Conservation (phyloP, 2,113 vertebrate species). For the Hypanus sabinus region DNA sequence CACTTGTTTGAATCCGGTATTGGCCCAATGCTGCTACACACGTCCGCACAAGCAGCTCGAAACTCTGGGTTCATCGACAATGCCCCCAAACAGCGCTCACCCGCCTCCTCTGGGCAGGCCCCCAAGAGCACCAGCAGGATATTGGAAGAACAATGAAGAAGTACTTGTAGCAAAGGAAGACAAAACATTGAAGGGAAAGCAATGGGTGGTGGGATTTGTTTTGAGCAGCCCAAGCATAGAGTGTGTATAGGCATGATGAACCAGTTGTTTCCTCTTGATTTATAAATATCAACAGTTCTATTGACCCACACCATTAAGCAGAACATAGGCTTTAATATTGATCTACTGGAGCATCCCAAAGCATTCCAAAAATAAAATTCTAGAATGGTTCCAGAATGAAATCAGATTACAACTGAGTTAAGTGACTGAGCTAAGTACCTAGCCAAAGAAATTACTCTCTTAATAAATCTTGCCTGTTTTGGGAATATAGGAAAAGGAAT, state of each 20-base stretch:
- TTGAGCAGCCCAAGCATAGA: not conserved
- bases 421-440: not conserved
- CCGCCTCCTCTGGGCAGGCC: too few species aligned
- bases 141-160: not conserved
- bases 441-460: not conserved
- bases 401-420: not conserved
- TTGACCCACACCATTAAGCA: not conserved
- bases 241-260: not conserved
- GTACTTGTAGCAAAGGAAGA: not conserved
- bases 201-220: not conserved
- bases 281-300: not conserved
- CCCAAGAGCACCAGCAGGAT: too few species aligned
- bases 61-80: too few species aligned
- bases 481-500: too few species aligned
- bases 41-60: too few species aligned
- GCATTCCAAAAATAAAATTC: not conserved
- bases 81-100: too few species aligned
- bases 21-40: too few species aligned
- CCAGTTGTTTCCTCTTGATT: not conserved
- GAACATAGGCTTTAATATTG: not conserved
- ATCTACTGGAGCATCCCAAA: not conserved
- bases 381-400: not conserved
- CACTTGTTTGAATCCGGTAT: too few species aligned
- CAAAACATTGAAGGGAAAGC: not conserved
- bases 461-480: not conserved